Evolutionary conservation across 64 coral and sea anemone genomes (phyloP), one percentile per base, ranked within the genome.

Genomic region (Montipora sp.): DNA sequence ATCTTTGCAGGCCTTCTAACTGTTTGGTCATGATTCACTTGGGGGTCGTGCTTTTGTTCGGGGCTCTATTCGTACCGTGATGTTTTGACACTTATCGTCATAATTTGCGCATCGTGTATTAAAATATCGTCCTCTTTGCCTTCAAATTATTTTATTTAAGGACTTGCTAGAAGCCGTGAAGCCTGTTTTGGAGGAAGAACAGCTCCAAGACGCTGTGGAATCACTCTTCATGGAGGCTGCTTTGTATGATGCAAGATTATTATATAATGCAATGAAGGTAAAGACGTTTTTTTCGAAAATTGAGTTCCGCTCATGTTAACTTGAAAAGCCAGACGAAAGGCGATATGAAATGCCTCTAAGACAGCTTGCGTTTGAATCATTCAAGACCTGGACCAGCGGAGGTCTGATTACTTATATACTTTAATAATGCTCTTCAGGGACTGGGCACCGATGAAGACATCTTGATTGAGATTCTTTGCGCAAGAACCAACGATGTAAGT

Each of bases 231-330:
- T 76, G 77, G 65, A 83, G 4, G 84, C 14, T 46, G 15, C 59
- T 15, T 76, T 49, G 6, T 91, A 80, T 57, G 93, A 95, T 20
- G 93, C 93, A 2, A 91, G 87, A 87, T 16, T 73, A 75, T 21
- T 95, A 51, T 80, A 95, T 46, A 77, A 91, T 9, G 91, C 95
- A 13, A 93, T 84, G 21, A 96, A 96, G 91, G 95, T 96, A 80
- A 15, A 55, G 75, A 77, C 8, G 8, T 69, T 5, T 76, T 77
- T 77, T 80, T 71, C 14, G 19, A 7, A 23, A 71, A 19, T 1
- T 20, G 5, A 21, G 5, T 20, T 71, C 18, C 20, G 36, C 15
- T 18, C 4, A 7, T 71, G 5, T 15, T 22, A 71, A 20, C 3
- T 66, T 23, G 68, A 21, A 8, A 71, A 23, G 14, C 68, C 5